Base-by-base conservation (phyloP, 2,113 vertebrate species). In the Sphyrna mokarran region DNA sequence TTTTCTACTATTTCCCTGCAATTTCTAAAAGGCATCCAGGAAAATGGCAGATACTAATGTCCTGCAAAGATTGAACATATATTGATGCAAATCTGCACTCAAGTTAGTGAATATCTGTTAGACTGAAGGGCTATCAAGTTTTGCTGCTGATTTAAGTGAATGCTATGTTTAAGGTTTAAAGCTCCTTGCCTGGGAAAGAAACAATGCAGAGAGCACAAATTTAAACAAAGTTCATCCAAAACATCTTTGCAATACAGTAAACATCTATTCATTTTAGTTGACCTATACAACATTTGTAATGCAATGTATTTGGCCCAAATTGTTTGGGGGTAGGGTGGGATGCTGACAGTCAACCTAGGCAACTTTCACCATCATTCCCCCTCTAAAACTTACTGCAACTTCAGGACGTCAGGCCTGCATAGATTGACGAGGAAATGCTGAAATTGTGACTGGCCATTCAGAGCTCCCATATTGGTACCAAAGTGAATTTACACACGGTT, bases 1-100 rank as follows among this genome's bases (percentile, higher is more conserved):
- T 48, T 54, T 86, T 26, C 43, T 63, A 95, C 33, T 20, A 43
- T 22, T 20, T 58, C 33, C 10, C 69, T 40, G 3, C 18, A 48
- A 72, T 58, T 61, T 43, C 14, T 95, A 48, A 85, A 95, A 95
- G 95, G 95, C 9, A 85, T 66, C 61, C 58, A 95, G 80, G 78
- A 95, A 48, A 54, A 87, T n/a, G 63, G 22, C 29, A n/a, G 22
- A 43, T 83, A 63, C 26, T 6, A n/a, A 48, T 95, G 29, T 43
- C 10, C 72, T 95, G 72, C 63, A 26, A 63, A 63, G 72, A 16
- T 5, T 7, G 8, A 63, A 29, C 69, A 72, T 26, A 94, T 78
- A 63, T 80, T 86, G 63, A 13, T 13, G 68, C 63, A 63, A 76
- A 68, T 63, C 48, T 29, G 29, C 63, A 29, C 43, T 33, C 20